Evolutionary conservation across 2,888 invertebrate species (phyloP).

Genomic region (Drosophila phalerata): DNA sequence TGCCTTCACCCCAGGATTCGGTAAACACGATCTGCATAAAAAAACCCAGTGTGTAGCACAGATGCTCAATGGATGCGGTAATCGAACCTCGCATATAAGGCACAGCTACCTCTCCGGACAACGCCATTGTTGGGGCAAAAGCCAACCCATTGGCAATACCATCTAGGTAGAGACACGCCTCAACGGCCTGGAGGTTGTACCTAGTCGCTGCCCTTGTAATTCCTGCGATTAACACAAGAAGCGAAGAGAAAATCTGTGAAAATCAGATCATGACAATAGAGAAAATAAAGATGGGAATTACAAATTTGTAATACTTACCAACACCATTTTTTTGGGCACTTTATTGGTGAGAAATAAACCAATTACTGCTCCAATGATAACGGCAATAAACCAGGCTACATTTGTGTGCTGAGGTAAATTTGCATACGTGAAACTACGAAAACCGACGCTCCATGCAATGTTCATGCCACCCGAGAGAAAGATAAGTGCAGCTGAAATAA

Average conservation of each 20-base stretch:
- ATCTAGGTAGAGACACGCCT: conserved; percentile 76
- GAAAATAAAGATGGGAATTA: not conserved
- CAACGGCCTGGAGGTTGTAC: conserved; percentile 25
- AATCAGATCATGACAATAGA: not conserved
- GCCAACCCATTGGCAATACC: conserved; percentile 80
- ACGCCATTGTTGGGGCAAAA: conserved; percentile 73
- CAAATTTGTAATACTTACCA: conserved; percentile 59
- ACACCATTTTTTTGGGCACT: conserved; percentile 69
- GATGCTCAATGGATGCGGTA: conserved; percentile 55
- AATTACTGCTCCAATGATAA: conserved; percentile 74
- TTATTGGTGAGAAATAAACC: conserved; percentile 63
- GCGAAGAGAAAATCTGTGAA: conserved; percentile 55
- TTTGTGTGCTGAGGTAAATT: conserved; percentile 3
- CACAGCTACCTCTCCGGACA: conserved; percentile 75
- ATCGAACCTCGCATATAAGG: conserved; percentile 65
- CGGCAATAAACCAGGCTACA: conserved; percentile 82
- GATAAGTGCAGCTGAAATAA: conserved; percentile 63
- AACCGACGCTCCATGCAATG: conserved; percentile 72
- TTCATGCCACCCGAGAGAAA: conserved; percentile 80
- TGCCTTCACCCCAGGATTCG: conserved; percentile 22
- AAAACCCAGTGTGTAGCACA: conserved; percentile 67
- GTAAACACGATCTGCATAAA: conserved; percentile 67
- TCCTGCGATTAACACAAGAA: conserved; percentile 74
- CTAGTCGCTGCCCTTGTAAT: conserved; percentile 54
- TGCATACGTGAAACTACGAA: not conserved